Conservation (phyloP, 2,888 invertebrate species). For the Agelastica alni region DNA sequence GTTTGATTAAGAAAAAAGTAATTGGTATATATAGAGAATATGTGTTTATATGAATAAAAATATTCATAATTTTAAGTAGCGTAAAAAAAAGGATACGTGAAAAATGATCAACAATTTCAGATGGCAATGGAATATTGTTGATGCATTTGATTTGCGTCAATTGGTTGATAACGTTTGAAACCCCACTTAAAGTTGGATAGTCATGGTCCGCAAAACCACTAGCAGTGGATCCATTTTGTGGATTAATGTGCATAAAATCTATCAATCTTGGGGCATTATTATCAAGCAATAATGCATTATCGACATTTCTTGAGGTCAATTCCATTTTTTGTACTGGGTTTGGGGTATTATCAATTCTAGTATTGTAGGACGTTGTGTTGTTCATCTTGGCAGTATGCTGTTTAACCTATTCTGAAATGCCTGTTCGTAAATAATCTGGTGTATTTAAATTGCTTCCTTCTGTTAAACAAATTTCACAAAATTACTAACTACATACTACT, state of each 20-base stretch:
- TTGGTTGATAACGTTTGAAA: slow-evolving; percentile 68
- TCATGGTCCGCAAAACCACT: slow-evolving; percentile 91
- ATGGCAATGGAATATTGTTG: slow-evolving; percentile 86
- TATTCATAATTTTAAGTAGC: no score
- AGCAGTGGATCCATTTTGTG: slow-evolving; percentile 75
- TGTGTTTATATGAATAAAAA: no score
- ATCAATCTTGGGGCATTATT: slow-evolving; percentile 72
- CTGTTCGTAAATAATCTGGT: neutral
- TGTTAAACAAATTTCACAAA: neutral
- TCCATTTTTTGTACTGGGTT: slow-evolving; percentile 68
- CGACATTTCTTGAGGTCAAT: slow-evolving; percentile 78
- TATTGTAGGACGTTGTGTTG: slow-evolving; percentile 14
- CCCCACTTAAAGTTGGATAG: slow-evolving; percentile 79
- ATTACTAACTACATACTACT: neutral
- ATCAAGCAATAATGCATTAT: slow-evolving; percentile 72
- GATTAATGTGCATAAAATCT: slow-evolving; percentile 69
- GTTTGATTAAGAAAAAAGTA: no score
- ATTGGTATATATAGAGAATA: no score
- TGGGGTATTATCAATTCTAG: slow-evolving; percentile 39
- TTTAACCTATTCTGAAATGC: neutral
- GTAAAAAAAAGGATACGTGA: slow-evolving; percentile 90
- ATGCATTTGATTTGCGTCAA: slow-evolving; percentile 79
- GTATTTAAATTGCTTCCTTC: no score
- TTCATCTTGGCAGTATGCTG: slow-evolving; percentile 18
- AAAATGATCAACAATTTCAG: slow-evolving; percentile 94